Evolutionary conservation across 2,113 vertebrate genomes (phyloP).

Genomic region (Vulpes ferrilata): DNA sequence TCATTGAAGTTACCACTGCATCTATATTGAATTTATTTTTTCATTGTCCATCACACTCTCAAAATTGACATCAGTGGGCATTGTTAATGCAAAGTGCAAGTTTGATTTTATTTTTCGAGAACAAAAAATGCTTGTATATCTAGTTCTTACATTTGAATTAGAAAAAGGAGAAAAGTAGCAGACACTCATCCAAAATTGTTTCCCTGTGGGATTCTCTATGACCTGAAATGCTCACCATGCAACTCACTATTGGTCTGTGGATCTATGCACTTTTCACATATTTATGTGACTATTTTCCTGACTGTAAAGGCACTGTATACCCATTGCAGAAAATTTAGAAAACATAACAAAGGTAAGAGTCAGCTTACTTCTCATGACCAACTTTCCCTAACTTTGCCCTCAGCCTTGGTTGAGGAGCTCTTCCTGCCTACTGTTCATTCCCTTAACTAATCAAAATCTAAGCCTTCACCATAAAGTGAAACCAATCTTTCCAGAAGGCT

Average conservation of each 20-base stretch:
- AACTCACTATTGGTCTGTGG: neutral
- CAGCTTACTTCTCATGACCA: neutral
- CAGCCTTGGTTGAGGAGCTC: neutral
- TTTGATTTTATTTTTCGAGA: slow-evolving; percentile 12
- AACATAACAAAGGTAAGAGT: neutral
- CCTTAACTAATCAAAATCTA: neutral
- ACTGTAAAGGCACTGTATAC: neutral
- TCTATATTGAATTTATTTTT: neutral
- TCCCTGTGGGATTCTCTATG: no score
- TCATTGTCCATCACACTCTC: neutral
- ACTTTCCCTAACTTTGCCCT: neutral
- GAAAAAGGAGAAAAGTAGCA: neutral
- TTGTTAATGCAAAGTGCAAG: neutral
- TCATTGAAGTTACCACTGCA: neutral
- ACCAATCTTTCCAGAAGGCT: neutral
- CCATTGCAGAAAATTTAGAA: neutral
- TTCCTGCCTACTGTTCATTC: neutral
- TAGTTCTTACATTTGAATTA: neutral
- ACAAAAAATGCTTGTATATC: neutral
- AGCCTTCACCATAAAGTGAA: neutral
- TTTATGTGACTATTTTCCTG: neutral
- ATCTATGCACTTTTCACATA: neutral
- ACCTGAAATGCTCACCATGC: neutral
- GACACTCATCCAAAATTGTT: neutral
- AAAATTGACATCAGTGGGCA: neutral